A percentile compares a stretch with the other conserved stretches of the same genome.
Conservation (phyloP, 2,113 vertebrate species). For the Rhadina sibilatrix region DNA sequence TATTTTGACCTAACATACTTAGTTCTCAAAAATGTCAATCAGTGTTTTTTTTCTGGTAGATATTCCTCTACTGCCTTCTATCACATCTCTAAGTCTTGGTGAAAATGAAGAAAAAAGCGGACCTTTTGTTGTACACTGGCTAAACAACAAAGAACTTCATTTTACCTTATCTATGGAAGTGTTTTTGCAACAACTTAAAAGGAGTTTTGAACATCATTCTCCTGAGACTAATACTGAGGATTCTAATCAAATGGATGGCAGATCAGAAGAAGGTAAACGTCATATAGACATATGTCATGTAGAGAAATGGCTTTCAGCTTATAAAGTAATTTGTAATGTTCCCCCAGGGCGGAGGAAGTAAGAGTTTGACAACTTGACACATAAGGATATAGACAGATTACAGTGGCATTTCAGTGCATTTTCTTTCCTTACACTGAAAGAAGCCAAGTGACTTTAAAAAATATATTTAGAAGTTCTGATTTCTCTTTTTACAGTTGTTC, state of each 20-base stretch:
- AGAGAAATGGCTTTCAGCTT: neutral
- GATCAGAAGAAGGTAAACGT: conserved; percentile 82
- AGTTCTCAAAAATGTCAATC: neutral
- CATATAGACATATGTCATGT: no score
- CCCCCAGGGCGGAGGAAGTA: neutral
- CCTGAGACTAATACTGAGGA: conserved; percentile 74
- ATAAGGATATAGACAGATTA: neutral
- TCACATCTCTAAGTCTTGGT: conserved; percentile 85
- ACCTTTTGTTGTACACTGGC: conserved; percentile 95
- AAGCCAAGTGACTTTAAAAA: neutral
- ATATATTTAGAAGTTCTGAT: neutral
- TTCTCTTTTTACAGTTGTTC: neutral
- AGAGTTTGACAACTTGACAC: neutral
- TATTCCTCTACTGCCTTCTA: conserved; percentile 96
- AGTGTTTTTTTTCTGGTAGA: conserved; percentile 70
- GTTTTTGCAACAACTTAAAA: conserved; percentile 89
- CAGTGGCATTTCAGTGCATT: neutral
- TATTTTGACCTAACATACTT: neutral
- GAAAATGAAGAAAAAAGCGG: conserved; percentile 90
- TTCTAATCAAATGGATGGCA: conserved; percentile 65
- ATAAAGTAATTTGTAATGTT: neutral
- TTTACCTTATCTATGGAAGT: conserved; percentile 96
- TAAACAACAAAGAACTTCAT: conserved; percentile 97
- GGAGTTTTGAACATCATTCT: conserved; percentile 84
- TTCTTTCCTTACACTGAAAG: neutral